These are phyloP conservation scores for Lamellibrachia columna DNA, from an alignment of 2,888 invertebrate genomes.

Conservation along the genomic window DNA sequence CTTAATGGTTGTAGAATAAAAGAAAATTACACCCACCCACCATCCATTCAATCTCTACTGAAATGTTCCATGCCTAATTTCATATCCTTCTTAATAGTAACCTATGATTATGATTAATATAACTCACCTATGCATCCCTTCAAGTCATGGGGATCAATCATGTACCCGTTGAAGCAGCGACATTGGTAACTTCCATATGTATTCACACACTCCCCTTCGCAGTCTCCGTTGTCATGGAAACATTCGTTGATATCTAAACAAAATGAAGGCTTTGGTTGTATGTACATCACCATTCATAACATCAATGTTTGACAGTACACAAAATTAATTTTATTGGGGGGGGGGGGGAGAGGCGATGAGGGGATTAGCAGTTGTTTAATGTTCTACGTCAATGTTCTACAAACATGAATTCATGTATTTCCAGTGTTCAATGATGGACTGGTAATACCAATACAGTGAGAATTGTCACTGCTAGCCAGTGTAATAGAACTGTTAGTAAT, in stretches of 20 bases:
- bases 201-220: neutral
- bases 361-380: neutral
- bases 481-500: too few relatives aligned
- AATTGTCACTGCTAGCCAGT: too few relatives aligned
- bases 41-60: too few relatives aligned
- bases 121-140: neutral
- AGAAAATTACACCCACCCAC: neutral
- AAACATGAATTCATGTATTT: too few relatives aligned
- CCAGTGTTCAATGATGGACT: too few relatives aligned
- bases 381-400: neutral
- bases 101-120: neutral
- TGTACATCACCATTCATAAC: neutral
- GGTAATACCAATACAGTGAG: neutral
- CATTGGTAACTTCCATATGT: neutral
- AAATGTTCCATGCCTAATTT: too few relatives aligned
- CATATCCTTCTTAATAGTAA: too few relatives aligned
- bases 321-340: neutral
- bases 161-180: neutral
- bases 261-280: neutral
- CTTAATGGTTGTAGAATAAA: neutral
- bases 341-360: neutral
- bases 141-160: neutral
- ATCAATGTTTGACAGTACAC: too few relatives aligned
- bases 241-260: slow-evolving; percentile 12
- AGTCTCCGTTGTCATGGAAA: slow-evolving; percentile 9